Percentiles rank a stretch among this genome's conserved stretches.
Evolutionary conservation across 2,888 invertebrate genomes (phyloP).

Genomic region (Pristionchus arcanus): DNA sequence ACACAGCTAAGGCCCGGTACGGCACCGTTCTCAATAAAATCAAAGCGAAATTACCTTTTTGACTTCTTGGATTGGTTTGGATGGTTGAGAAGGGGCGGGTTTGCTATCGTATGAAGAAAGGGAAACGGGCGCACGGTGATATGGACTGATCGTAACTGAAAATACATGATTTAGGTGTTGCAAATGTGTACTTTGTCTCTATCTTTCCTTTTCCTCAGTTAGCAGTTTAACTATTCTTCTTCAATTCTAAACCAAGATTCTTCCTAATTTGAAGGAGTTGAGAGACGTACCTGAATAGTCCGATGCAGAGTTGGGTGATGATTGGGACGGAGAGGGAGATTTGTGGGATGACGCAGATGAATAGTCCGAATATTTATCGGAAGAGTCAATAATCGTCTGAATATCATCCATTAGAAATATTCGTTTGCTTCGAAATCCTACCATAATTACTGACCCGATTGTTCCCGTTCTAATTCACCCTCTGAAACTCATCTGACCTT

Average conservation of each 20-base stretch:
- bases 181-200: too few relatives aligned
- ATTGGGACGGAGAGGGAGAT: conserved; percentile 54
- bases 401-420: neutral
- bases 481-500: neutral
- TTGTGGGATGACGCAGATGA: conserved; percentile 56
- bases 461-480: neutral
- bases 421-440: neutral
- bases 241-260: too few relatives aligned
- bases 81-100: neutral
- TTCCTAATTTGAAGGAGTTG: too few relatives aligned
- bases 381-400: neutral
- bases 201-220: too few relatives aligned
- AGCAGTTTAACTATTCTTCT: too few relatives aligned
- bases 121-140: conserved; percentile 35
- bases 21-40: neutral
- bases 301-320: conserved; percentile 45
- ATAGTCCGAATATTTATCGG: conserved; percentile 51
- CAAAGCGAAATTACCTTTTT: neutral
- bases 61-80: neutral
- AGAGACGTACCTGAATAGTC: conserved; percentile 34
- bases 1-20: too few relatives aligned
- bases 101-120: conserved; percentile 6
- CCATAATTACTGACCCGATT: neutral
- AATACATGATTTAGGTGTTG: neutral
- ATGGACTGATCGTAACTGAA: conserved; percentile 42